A percentile compares a stretch with the other conserved stretches of the same genome.
Evolutionary conservation across 2,113 vertebrate species (phyloP).

Genomic region (Casuarius casuarius): DNA sequence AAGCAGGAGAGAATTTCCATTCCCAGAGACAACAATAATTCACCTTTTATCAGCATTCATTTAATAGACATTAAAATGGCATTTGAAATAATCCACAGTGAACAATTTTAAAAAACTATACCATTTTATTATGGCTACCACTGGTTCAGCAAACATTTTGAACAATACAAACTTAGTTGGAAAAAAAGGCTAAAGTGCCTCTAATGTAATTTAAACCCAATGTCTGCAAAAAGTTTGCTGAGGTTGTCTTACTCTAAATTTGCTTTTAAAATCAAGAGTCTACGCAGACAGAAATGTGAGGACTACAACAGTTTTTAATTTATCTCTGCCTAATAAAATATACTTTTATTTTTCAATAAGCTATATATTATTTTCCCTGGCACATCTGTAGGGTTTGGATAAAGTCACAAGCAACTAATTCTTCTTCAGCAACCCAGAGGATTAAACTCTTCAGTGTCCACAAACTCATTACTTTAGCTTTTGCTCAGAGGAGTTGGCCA

Average conservation of each 20-base stretch:
- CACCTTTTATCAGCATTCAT: neutral
- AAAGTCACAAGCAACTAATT: slow-evolving; percentile 48
- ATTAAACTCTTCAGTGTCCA: slow-evolving; percentile 65
- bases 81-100: neutral
- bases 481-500: slow-evolving; percentile 43
- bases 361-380: slow-evolving; percentile 26
- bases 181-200: neutral
- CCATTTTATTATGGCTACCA: neutral
- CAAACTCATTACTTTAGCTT: slow-evolving; percentile 20
- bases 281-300: neutral
- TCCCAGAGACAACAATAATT: neutral
- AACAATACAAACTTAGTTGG: neutral
- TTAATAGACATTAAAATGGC: neutral
- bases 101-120: neutral
- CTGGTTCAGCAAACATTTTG: neutral
- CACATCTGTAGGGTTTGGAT: neutral
- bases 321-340: slow-evolving; percentile 6
- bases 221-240: neutral
- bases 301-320: neutral
- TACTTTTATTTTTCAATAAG: slow-evolving; percentile 33
- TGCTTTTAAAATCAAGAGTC: neutral
- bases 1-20: neutral
- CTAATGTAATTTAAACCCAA: neutral
- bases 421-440: slow-evolving; percentile 52
- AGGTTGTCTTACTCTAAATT: neutral